These are phyloP conservation scores for Merluccius polli DNA, from an alignment of 2,797 vertebrate genomes.

Conservation along the genomic window DNA sequence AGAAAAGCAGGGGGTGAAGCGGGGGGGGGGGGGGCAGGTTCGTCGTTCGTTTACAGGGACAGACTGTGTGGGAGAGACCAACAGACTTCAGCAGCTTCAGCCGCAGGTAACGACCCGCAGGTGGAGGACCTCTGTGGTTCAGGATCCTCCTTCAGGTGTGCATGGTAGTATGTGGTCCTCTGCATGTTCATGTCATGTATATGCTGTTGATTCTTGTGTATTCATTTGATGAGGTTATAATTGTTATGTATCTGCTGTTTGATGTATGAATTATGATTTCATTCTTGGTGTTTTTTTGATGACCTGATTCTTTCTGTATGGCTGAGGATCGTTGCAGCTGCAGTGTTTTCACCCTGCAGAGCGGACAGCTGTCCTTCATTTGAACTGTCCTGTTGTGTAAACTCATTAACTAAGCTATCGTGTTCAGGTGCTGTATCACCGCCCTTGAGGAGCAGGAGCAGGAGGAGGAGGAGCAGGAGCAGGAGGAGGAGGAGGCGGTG, in stretches of 20 bases:
- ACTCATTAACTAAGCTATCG: neutral
- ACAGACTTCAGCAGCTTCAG: neutral
- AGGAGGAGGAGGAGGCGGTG: slow-evolving; percentile 14
- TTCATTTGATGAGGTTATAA: neutral
- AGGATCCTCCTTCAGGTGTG: no score
- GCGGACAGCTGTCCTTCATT: neutral
- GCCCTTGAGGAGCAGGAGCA: no score
- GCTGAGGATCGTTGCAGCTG: neutral
- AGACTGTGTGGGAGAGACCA: slow-evolving; percentile 12
- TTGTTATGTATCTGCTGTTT: neutral
- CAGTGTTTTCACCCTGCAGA: neutral
- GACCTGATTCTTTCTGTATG: neutral
- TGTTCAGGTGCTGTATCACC: neutral
- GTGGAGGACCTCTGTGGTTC: no score
- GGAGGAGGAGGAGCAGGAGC: neutral
- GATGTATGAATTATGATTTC: neutral
- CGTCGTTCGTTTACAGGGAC: no score
- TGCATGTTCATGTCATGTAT: neutral
- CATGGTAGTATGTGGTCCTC: neutral
- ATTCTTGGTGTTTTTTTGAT: neutral
- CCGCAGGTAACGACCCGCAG: neutral
- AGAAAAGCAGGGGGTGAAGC: no score
- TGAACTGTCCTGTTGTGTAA: neutral
- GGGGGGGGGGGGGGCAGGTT: no score
- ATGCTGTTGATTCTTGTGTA: no score